Conservation (phyloP, 1,140 invertebrate genomes). For the Melipona quadrifasciata region DNA sequence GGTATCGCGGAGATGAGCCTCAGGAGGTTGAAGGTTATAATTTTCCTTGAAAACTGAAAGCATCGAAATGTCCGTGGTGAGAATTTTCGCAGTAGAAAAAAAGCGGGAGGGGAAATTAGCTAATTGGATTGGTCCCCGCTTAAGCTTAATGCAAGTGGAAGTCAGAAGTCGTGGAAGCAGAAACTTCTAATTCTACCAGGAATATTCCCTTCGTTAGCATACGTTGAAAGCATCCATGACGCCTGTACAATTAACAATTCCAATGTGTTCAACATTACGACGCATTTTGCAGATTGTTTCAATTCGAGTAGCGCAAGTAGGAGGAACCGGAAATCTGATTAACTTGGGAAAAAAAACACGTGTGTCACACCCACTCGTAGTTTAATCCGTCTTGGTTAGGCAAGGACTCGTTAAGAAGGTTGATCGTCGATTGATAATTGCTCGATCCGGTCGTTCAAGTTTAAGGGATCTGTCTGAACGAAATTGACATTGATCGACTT, state of each 20-base stretch:
- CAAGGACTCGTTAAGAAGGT: constrained; percentile 36
- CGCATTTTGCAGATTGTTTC: not conserved
- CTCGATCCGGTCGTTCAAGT: constrained; percentile 23
- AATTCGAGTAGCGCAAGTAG: constrained; percentile 13
- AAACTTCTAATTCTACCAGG: not conserved
- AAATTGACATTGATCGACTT: constrained; percentile 48
- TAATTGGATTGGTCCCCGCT: constrained; percentile 8
- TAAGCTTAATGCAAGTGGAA: not conserved
- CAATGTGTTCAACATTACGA: not conserved
- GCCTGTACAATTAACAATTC: constrained; percentile 21
- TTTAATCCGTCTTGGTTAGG: constrained; percentile 25
- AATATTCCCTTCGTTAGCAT: not conserved
- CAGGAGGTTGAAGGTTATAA: no score
- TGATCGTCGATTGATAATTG: constrained; percentile 64
- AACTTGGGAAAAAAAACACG: not conserved
- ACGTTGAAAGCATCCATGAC: not conserved
- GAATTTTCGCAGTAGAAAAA: not conserved
- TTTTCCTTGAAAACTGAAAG: no score
- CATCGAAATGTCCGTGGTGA: not conserved
- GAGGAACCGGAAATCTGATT: not conserved
- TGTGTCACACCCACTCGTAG: constrained; percentile 33
- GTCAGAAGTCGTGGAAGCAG: not conserved
- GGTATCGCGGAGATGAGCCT: no score
- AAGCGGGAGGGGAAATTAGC: not conserved
- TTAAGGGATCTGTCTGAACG: constrained; percentile 43